Conservation (phyloP, 2,888 invertebrate species). For the Apocheima hispidaria region DNA sequence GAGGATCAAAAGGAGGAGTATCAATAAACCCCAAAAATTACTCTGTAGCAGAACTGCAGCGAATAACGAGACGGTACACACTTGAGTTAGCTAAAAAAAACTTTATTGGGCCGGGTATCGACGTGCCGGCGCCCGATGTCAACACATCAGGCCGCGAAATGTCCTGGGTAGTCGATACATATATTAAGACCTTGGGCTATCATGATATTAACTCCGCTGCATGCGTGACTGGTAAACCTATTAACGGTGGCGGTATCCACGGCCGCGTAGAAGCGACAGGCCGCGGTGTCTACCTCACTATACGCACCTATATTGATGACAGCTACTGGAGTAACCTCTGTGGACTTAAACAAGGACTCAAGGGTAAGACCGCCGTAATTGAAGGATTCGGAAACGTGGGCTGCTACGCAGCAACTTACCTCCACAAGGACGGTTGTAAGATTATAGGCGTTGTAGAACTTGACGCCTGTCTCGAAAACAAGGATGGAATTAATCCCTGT, state of each 20-base stretch:
- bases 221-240: constrained; percentile 95
- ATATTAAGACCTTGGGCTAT: constrained; percentile 89
- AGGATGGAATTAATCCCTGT: constrained; percentile 87
- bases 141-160: constrained; percentile 92
- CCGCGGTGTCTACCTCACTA: constrained; percentile 90
- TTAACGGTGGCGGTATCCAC: constrained; percentile 94
- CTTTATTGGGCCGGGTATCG: constrained; percentile 91
- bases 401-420: constrained; percentile 89
- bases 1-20: constrained; percentile 90
- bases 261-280: constrained; percentile 95
- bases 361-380: constrained; percentile 91
- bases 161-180: constrained; percentile 94
- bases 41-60: constrained; percentile 90
- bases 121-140: constrained; percentile 94
- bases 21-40: constrained; percentile 90
- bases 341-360: constrained; percentile 77
- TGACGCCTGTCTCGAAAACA: constrained; percentile 87
- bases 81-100: constrained; percentile 92
- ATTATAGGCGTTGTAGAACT: constrained; percentile 90
- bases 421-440: constrained; percentile 89
- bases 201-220: constrained; percentile 92
- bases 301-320: constrained; percentile 90
- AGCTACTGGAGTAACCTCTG: constrained; percentile 90
- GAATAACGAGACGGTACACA: constrained; percentile 91
- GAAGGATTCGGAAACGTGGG: constrained; percentile 95